A percentile compares a stretch with the other conserved stretches of the same genome.
phyloP scores from a whole-genome alignment of 2,888 invertebrate genomes.

The Drosophila parthenogenetica region DNA sequence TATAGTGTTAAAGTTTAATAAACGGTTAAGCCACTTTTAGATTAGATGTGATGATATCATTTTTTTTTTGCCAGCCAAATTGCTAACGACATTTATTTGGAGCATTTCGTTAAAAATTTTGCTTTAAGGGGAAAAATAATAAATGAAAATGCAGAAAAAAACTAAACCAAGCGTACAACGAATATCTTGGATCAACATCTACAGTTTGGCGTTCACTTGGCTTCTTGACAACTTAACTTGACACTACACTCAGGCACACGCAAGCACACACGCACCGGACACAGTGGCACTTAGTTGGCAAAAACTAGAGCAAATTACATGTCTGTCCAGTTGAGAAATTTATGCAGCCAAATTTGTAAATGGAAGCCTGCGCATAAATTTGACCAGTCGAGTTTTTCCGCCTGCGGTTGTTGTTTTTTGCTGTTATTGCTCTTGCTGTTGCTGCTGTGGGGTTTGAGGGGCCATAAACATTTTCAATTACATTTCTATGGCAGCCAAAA shows the following conservation, averaged over 20 bases:
- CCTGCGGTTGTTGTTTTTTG: conserved; percentile 15
- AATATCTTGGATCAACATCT: conserved; percentile 4
- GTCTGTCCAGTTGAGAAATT: conserved; percentile 41
- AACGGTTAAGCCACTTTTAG: neutral
- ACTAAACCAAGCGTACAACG: neutral
- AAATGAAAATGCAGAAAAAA: neutral
- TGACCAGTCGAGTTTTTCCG: conserved; percentile 30
- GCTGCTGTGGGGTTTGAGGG: conserved; percentile 6
- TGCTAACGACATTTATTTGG: neutral
- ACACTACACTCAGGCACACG: conserved; percentile 2
- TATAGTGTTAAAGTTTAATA: no score
- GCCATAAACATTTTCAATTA: conserved; percentile 69
- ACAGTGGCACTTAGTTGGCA: conserved; percentile 33
- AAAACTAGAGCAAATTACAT: conserved; percentile 31
- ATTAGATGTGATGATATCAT: neutral
- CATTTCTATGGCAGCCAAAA: conserved; percentile 49
- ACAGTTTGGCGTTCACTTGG: conserved; percentile 10
- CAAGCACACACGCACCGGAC: conserved; percentile 8
- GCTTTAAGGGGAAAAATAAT: neutral
- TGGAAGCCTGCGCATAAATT: conserved; percentile 56
- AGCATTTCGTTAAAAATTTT: neutral
- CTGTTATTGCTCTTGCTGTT: neutral
- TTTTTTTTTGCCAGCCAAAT: neutral
- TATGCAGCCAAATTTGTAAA: conserved; percentile 69
- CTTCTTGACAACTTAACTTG: conserved; percentile 36